Evolutionary conservation across 2,888 invertebrate genomes (phyloP).

Genomic region (Drosophila anomelani): DNA sequence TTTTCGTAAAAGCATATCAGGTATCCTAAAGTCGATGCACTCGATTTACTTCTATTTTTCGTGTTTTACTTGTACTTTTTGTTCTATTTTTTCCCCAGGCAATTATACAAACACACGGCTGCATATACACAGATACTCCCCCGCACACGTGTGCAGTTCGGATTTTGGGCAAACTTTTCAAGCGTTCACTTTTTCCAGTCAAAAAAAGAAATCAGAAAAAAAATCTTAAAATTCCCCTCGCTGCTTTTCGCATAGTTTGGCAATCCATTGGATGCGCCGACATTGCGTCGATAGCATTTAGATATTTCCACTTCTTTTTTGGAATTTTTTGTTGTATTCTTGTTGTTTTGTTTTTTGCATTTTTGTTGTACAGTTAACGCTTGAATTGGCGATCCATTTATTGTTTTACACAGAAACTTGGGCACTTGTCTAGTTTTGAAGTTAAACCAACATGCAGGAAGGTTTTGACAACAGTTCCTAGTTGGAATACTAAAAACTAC

Average conservation of each 20-base stretch:
- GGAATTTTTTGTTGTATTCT: not conserved
- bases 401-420: constrained; percentile 23
- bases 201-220: not conserved
- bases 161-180: constrained; percentile 49
- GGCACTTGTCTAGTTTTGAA: not conserved
- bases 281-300: constrained; percentile 66
- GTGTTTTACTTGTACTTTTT: constrained; percentile 1
- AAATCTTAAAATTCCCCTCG: constrained; percentile 3
- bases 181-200: constrained; percentile 50
- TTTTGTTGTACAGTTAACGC: constrained; percentile 51
- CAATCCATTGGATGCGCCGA: constrained; percentile 57
- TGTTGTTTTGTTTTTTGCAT: not conserved
- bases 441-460: not conserved
- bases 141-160: constrained; percentile 6
- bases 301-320: constrained; percentile 44
- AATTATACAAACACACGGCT: constrained; percentile 56
- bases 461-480: too few relatives aligned
- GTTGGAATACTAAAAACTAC: not conserved
- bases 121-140: constrained; percentile 18
- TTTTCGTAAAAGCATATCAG: not conserved
- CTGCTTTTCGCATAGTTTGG: constrained; percentile 56
- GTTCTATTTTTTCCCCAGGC: constrained; percentile 31
- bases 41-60: constrained; percentile 1
- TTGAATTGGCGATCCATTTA: constrained; percentile 67
- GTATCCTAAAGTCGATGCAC: constrained; percentile 4